Evolutionary conservation across 2,888 invertebrate genomes (phyloP).

Genomic region (Metalampra italica): DNA sequence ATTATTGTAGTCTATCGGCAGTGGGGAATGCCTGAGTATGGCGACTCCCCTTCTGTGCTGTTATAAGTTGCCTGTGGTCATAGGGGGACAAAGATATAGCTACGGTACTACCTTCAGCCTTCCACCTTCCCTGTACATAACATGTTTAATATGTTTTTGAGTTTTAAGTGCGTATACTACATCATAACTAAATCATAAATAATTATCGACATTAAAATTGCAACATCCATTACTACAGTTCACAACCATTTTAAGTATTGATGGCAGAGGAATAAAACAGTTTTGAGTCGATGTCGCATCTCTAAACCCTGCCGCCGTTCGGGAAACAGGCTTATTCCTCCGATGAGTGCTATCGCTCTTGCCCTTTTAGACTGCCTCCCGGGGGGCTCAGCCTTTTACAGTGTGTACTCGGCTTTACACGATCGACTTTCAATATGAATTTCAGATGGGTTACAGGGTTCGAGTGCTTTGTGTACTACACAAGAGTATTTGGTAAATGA

Average conservation of each 20-base stretch:
- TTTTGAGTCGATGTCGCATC: constrained; percentile 72
- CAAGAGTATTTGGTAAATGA: not conserved
- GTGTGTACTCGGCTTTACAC: constrained; percentile 65
- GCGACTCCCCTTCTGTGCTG: no score
- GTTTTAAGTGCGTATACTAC: no score
- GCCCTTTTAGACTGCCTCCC: constrained; percentile 65
- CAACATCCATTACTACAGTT: constrained; percentile 42
- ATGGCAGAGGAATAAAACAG: constrained; percentile 76
- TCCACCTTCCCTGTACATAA: no score
- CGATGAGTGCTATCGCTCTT: constrained; percentile 70
- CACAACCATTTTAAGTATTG: constrained; percentile 74
- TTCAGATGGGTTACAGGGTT: constrained; percentile 73
- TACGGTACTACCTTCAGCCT: no score
- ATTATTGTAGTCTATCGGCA: no score
- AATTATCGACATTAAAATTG: not conserved
- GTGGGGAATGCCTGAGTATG: no score
- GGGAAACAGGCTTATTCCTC: constrained; percentile 77
- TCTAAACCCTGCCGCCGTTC: constrained; percentile 69
- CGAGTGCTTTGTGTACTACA: constrained; percentile 39
- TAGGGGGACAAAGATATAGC: no score
- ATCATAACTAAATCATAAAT: no score
- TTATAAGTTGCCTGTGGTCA: no score
- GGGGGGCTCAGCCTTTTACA: constrained; percentile 71
- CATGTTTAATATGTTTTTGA: no score
- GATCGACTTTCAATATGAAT: constrained; percentile 73